A percentile compares a stretch with the other conserved stretches of the same genome.
Conservation (phyloP, 2,797 vertebrate species). For the Poeciliopsis presidionis region DNA sequence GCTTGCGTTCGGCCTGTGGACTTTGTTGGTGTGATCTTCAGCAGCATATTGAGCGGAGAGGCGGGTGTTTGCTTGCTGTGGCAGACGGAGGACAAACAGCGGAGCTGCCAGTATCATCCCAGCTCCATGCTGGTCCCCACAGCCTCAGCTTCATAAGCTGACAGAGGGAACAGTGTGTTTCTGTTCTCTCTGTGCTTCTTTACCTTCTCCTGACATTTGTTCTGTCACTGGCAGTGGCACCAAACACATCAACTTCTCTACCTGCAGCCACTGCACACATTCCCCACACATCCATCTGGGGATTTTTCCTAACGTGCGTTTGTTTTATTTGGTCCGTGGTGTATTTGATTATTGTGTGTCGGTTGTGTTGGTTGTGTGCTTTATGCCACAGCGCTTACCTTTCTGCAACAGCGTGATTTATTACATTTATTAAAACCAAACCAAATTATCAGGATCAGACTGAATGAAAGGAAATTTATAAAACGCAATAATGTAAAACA, state of each 20-base stretch:
- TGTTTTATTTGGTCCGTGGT: background rate
- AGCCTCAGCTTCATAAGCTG: conserved; percentile 46
- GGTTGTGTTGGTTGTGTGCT: background rate
- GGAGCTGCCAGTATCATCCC: conserved; percentile 40
- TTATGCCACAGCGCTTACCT: background rate
- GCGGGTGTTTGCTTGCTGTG: conserved; percentile 46
- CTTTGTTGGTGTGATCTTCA: conserved; percentile 32
- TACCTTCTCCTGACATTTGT: conserved; percentile 3
- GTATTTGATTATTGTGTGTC: too few relatives aligned
- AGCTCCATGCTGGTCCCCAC: conserved; percentile 43
- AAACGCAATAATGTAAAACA: background rate
- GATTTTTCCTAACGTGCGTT: background rate
- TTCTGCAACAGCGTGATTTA: background rate
- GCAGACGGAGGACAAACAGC: conserved; percentile 53
- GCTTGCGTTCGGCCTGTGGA: conserved; percentile 20
- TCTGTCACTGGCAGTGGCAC: background rate
- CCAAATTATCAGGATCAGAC: background rate
- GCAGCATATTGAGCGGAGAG: conserved; percentile 43
- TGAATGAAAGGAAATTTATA: background rate
- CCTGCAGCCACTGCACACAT: background rate
- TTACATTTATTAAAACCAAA: background rate
- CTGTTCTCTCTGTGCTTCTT: conserved; percentile 7
- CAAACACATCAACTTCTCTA: background rate
- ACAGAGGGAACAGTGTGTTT: conserved; percentile 27
- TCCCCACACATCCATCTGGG: background rate